Conservation (phyloP, 2,888 invertebrate genomes). For the Drosophila colorata region DNA sequence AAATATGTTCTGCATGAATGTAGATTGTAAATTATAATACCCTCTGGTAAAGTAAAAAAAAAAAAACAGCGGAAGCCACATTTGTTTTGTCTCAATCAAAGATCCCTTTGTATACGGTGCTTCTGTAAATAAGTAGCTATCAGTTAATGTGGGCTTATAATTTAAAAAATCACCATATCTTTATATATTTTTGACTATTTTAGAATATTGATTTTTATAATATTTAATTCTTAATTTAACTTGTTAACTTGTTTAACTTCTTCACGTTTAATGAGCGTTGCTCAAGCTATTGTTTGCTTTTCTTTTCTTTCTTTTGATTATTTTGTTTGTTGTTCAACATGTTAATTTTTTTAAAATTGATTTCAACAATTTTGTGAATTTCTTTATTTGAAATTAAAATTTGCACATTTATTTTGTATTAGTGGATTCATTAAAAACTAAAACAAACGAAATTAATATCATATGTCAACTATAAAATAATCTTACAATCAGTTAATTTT, state of each 20-base stretch:
- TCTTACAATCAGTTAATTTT: conserved; percentile 17
- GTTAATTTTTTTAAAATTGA: conserved; percentile 14
- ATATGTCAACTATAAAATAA: conserved; percentile 10
- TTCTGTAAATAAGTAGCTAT: not conserved
- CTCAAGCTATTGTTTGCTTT: not conserved
- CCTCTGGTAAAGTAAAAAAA: no score
- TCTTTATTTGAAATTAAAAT: conserved; percentile 34
- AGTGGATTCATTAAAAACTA: conserved; percentile 31
- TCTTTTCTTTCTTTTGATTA: not conserved
- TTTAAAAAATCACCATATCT: no score
- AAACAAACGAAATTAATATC: conserved; percentile 18
- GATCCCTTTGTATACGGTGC: conserved; percentile 19
- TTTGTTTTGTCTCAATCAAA: not conserved
- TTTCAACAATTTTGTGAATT: conserved; percentile 19
- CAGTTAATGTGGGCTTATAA: not conserved
- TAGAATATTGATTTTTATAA: not conserved
- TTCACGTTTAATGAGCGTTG: not conserved
- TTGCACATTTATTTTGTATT: conserved; percentile 57
- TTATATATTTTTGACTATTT: not conserved
- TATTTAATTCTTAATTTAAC: not conserved
- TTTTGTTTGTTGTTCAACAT: not conserved
- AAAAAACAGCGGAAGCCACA: conserved; percentile 38
- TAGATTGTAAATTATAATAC: no score
- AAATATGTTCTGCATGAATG: no score
- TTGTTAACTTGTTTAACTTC: not conserved